A percentile compares a stretch with the other conserved stretches of the same genome.
Evolutionary conservation across 1,140 invertebrate species (phyloP).

Genomic region (Nasonia giraulti): DNA sequence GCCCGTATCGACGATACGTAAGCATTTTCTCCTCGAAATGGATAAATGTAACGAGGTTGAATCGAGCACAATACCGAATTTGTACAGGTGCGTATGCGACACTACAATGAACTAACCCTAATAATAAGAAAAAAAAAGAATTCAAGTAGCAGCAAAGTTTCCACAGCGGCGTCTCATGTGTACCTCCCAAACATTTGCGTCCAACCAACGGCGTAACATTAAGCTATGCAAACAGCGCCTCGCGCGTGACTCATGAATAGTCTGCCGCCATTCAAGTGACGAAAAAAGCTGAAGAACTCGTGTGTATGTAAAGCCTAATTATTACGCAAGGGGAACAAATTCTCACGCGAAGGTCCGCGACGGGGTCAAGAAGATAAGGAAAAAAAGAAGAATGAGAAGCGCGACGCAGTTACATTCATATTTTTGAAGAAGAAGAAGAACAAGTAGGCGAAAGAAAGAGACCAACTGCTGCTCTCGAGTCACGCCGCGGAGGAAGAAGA

Average conservation of each 20-base stretch:
- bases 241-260: constrained; percentile 19
- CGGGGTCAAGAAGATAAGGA: constrained; percentile 34
- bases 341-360: constrained; percentile 34
- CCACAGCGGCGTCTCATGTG: no score
- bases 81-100: neutral
- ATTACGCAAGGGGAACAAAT: constrained; percentile 19
- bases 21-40: neutral
- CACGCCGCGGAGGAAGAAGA: neutral
- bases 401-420: constrained; percentile 25
- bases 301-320: neutral
- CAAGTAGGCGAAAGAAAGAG: neutral
- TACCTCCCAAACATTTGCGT: neutral
- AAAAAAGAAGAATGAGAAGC: neutral
- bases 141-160: neutral
- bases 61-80: neutral
- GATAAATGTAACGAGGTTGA: neutral
- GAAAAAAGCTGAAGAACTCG: neutral
- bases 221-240: neutral
- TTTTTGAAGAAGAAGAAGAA: neutral
- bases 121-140: neutral
- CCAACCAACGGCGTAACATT: neutral
- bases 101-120: neutral
- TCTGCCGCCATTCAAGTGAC: neutral
- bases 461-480: constrained; percentile 12
- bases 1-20: neutral